phyloP scores from a whole-genome alignment of 2,113 vertebrate species.

The Sterrhoptilus dennistouni region DNA sequence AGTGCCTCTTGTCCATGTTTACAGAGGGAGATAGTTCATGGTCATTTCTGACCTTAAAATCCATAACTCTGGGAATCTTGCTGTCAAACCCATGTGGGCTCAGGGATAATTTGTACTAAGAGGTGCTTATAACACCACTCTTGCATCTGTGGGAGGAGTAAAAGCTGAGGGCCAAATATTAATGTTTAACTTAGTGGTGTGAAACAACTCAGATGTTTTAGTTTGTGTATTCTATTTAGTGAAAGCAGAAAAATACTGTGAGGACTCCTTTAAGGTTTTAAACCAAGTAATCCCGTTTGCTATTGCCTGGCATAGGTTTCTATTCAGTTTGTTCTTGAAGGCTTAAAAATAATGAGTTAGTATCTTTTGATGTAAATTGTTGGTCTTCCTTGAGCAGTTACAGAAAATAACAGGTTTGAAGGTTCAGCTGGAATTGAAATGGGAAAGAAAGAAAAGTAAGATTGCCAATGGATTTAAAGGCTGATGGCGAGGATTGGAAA shows the following conservation, averaged over 20 bases:
- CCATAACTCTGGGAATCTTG: not conserved
- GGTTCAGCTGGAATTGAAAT: not conserved
- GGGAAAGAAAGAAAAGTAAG: not conserved
- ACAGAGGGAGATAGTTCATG: not conserved
- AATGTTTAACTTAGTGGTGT: not conserved
- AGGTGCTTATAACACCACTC: not conserved
- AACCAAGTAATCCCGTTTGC: not conserved
- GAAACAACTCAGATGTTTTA: slow-evolving; percentile 3
- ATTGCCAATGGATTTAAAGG: not conserved
- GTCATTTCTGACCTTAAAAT: not conserved
- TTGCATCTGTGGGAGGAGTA: not conserved
- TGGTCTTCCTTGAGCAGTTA: not conserved
- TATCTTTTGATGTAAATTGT: not conserved
- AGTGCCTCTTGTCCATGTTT: not conserved
- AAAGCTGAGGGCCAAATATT: not conserved
- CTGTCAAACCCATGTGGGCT: not conserved
- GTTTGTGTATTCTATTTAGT: not conserved
- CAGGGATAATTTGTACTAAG: not conserved
- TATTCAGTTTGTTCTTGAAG: not conserved
- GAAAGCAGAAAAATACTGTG: not conserved
- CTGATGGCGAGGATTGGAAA: not conserved
- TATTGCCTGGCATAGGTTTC: not conserved
- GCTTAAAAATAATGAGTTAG: not conserved
- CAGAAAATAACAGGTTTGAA: slow-evolving; percentile 5
- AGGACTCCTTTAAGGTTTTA: not conserved